Conservation (phyloP, 2,113 vertebrate genomes). For the Turdus rufiventris region DNA sequence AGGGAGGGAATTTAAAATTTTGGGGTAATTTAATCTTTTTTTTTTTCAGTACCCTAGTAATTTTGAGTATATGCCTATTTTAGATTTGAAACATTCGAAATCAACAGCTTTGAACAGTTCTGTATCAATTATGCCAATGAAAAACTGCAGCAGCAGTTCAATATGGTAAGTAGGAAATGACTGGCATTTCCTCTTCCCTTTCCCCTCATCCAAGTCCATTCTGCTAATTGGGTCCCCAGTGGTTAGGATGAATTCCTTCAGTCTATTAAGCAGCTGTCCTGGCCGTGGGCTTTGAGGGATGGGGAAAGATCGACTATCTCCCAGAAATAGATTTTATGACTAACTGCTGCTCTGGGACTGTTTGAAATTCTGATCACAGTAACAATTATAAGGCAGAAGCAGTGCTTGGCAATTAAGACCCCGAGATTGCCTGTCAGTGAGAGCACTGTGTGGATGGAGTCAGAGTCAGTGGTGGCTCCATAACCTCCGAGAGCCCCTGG, state of each 20-base stretch:
- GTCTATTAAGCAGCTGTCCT: conserved; percentile 46
- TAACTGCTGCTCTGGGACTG: conserved; percentile 46
- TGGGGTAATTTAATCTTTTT: not conserved
- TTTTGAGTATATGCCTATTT: conserved; percentile 46
- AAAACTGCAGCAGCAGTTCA: conserved; percentile 98
- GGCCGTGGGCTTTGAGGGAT: not conserved
- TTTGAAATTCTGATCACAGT: conserved; percentile 55
- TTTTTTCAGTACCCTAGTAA: not conserved
- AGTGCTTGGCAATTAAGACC: conserved; percentile 8
- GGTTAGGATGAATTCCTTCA: conserved; percentile 38
- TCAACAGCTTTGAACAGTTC: conserved; percentile 99
- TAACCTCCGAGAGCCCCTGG: not conserved
- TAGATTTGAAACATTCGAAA: conserved; percentile 98
- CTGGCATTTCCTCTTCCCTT: conserved; percentile 37
- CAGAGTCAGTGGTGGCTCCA: not conserved
- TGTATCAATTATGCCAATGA: conserved; percentile 99
- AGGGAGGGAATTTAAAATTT: not conserved
- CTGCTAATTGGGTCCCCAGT: conserved; percentile 41
- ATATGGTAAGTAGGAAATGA: conserved; percentile 88
- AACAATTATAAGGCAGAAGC: conserved; percentile 36
- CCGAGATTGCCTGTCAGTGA: not conserved
- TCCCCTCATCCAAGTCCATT: conserved; percentile 11
- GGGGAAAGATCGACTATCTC: not conserved
- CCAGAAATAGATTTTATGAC: conserved; percentile 55
- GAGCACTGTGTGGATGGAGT: not conserved